Evolutionary conservation across 1,140 invertebrate species (phyloP), one percentile per base, ranked within the genome.

Genomic region (Saccostrea echinata): DNA sequence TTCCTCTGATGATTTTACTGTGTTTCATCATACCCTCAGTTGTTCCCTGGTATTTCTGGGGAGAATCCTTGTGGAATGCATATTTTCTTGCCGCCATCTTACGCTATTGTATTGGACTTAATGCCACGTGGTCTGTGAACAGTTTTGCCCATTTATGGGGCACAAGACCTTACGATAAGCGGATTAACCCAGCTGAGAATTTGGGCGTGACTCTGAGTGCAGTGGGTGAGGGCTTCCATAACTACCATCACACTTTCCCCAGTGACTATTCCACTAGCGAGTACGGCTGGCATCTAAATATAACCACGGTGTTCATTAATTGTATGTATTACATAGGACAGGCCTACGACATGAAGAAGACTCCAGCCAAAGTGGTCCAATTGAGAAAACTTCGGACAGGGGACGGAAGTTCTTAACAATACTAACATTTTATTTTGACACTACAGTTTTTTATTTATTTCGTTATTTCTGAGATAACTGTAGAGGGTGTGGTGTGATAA

Each of bases 101-200:
- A 92, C 96, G 98, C 52, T 99, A 98, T 95, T 96, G 96, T 16
- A 96, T 97, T 91, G 97, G 97, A 3, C 95, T 99, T 24, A 98
- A 99, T 93, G 96, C 97, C 89, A 99, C 98, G 3, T 99, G 98
- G 98, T 95, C 98, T 61, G 98, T 99, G 0, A 99, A 99, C 94
- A 98, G 97, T 87, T 97, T 97, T 24, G 98, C 98, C 1, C 98
- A 99, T 95, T 96, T 98, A 91, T 98, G 97, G 95, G 99, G 99
- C 81, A 96, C 96, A 87, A 97, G 97, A 92, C 98, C 98, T 0
- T 99, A 99, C 93, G 98, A 99, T 94, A 91, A 92, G 35, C 90
- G 92, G 96, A 96, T 97, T 96, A 95, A 96, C 95, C 96, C 96
- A 3, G 93, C 94, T 4, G 95, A 96, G 92, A 96, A 96, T 90